Conservation (phyloP, 2,888 invertebrate species). For the Rhabditoides inermis region DNA sequence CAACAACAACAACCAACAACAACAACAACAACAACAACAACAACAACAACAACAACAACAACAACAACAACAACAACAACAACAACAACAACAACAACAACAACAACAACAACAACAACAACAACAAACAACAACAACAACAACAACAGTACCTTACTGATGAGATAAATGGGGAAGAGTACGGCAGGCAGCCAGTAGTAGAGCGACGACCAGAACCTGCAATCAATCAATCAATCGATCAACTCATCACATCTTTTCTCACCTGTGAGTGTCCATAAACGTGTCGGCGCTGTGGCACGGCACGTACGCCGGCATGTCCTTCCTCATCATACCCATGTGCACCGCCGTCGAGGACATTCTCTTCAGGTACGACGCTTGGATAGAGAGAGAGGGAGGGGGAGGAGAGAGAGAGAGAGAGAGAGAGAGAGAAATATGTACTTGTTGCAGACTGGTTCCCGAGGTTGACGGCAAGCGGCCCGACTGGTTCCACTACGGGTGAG, state of each 20-base stretch:
- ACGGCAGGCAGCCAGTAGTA: slow-evolving; percentile 35
- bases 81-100: too few species aligned
- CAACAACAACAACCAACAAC: background rate
- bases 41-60: too few species aligned
- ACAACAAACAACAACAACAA: background rate
- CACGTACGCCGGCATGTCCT: slow-evolving; percentile 82
- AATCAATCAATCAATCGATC: slow-evolving; percentile 3
- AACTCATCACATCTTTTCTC: background rate
- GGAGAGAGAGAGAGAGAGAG: too few species aligned
- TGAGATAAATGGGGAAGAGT: slow-evolving; percentile 24
- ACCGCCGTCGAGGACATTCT: slow-evolving; percentile 80
- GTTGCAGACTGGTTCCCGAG: too few species aligned
- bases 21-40: too few species aligned
- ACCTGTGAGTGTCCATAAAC: slow-evolving; percentile 36
- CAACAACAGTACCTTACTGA: background rate
- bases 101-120: too few species aligned
- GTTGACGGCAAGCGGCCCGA: slow-evolving; percentile 10
- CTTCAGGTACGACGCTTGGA: too few species aligned
- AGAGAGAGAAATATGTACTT: too few species aligned
- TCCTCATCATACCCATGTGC: slow-evolving; percentile 78
- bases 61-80: too few species aligned
- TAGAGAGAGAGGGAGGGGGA: too few species aligned
- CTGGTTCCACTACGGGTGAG: too few species aligned
- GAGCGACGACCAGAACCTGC: slow-evolving; percentile 32
- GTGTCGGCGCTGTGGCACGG: slow-evolving; percentile 94